Evolutionary conservation across 2,797 vertebrate species (phyloP).

Genomic region (Eupleurogrammus muticus): DNA sequence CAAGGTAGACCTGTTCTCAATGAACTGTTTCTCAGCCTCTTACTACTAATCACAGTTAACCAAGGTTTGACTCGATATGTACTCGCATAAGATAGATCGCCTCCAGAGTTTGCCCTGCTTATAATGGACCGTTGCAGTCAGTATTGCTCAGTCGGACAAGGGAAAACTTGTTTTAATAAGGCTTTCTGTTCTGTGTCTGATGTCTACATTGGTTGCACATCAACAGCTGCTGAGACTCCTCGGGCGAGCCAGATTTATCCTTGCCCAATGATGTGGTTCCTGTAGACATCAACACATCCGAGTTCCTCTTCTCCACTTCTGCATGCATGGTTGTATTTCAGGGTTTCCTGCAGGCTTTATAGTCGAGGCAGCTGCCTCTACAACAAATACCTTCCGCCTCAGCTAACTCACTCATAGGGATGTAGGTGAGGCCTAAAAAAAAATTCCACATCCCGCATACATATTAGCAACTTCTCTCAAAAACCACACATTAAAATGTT

Average conservation of each 20-base stretch:
- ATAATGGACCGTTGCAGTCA: background rate
- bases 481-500: no score
- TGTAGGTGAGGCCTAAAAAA: no score
- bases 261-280: background rate
- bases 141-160: background rate
- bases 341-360: no score
- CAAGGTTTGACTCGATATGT: background rate
- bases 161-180: background rate
- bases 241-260: background rate
- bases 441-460: no score
- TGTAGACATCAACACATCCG: background rate
- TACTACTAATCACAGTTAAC: slow-evolving; percentile 63
- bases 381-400: no score
- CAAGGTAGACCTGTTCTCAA: slow-evolving; percentile 66
- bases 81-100: background rate
- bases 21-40: slow-evolving; percentile 25
- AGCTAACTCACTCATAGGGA: no score
- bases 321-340: no score
- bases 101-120: background rate
- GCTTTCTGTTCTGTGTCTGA: background rate
- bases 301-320: no score
- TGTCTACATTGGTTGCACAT: background rate
- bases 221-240: background rate
- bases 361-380: no score
- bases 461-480: no score